Base-by-base conservation (phyloP, 1,140 invertebrate species). In the Hyles vespertilio region DNA sequence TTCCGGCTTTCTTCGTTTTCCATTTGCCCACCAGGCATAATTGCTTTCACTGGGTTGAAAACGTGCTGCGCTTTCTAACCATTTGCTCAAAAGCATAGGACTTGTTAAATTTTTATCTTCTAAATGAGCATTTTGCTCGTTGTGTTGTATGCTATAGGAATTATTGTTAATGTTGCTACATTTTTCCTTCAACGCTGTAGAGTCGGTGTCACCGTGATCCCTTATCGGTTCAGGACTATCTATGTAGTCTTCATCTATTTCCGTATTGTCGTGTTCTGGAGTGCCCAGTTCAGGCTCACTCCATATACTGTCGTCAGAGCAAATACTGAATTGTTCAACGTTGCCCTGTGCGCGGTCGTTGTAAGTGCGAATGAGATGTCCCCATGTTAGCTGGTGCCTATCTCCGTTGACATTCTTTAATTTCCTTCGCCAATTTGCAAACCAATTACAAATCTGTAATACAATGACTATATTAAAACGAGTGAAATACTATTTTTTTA, bases 401-500 rank as follows among this genome's bases (percentile, higher is more conserved):
- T 93, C 91, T 44, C 87, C 89, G 56, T 93, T 92, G 2, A 93
- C 92, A 67, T 94, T 94, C 81, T 94, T 94, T 40, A 94, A 74
- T 77, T 94, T 94, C 67, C 93, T 81, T 44, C 93, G 90, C 93
- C 93, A 94, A 65, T 94, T 94, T 12, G 93, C 93, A 76, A 94
- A 94, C 93, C 93, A 94, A 75, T 94, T 94, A 69, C 93, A 94
- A 47, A 94, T 93, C 92, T 93, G 80, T 46, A 83, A 81, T 56
- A 45, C 50, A 59, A 45, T 10, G 47, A 12, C 44, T 2, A 32
- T 50, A 22, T 12, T 12, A 22, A 22, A 22, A 22, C 22, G 22
- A 22, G 22, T 22, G 22, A 1, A 22, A 22, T 22, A 22, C 22
- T 22, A 22, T 22, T 22, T 22, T 22, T 22, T 22, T 22, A 22